Evolutionary conservation across 1,140 invertebrate species (phyloP), one percentile per base, ranked within the genome.

Genomic region (Galendromus occidentalis): DNA sequence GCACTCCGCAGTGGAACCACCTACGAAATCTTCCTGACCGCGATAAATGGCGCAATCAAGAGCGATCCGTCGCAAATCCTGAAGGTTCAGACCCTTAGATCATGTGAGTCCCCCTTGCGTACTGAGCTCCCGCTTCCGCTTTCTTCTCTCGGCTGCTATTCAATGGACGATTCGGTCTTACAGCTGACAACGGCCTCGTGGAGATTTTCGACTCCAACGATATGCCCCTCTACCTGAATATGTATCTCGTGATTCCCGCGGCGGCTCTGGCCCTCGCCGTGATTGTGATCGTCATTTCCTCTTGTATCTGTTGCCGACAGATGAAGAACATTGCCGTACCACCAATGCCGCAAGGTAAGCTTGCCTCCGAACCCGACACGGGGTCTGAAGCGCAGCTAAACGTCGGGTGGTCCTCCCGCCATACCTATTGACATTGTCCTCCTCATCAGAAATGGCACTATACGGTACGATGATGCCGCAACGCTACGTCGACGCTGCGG

Each of bases 41-140:
- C 51, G 25, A 20, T 33, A 1, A 59, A 59, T 33, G 51, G 51
- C 1, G 51, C 51, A 22, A 59, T 22, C 25, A 14, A 9, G 14
- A 33, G 51, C 20, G 51, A 59, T 59, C 51, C 51, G 33, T 59
- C 51, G 14, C 51, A 59, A 22, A 59, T 59, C 9, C 51, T 59
- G 4, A 59, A 59, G 25, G 33, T 59, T 12, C 51, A 59, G 20
- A 59, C 51, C 14, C 20, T 22, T 12, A 59, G 51, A 59, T 59
- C 51, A 22, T 33, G 51, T 59, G 25, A 59, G 51, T 33, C 2
- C 25, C 51, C 14, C 14, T 39, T 4, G 4, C 33, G 33, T 39
- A 39, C 33, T 4, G 9, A 39, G 9, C 33, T 39, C 4, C 9
- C 9, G 4, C 33, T 4, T 39, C 4, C 33, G 17, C 22, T 7